Evolutionary conservation across 2,797 vertebrate species (phyloP), one percentile per base, ranked within the genome.

Genomic region (Cephalopachus bancanus): DNA sequence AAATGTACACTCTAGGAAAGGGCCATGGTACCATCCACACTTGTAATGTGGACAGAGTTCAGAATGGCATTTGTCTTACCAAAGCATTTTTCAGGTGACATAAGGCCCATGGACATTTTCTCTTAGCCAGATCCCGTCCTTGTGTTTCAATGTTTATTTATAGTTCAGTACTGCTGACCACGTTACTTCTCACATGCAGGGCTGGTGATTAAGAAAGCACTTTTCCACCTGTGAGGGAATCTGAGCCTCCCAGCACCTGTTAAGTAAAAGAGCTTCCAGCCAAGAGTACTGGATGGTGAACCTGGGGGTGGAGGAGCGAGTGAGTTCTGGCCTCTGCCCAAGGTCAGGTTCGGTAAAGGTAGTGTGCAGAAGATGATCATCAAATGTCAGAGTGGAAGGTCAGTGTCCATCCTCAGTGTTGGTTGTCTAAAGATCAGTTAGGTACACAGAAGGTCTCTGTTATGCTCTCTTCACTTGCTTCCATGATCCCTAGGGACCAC

Each of bases 41-140:
- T 0, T 5, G 0, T 4, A 22, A 17, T 5, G 22, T 28, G 3
- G 20, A 37, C 4, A 2, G 62, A 8, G 26, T 12, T 51, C 91
- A 75, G n/a, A n/a, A 17, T 0, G 14, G 5, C 0, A 0, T 49
- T n/a, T 4, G n/a, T 22, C 60, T 60, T 5, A 10, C 15, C 3
- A 2, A 33, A n/a, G 74, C 30, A 3, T 37, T 51, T 59, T 24
- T 28, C 30, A 7, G 88, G 55, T 24, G 78, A 19, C 20, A 16
- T 10, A 3, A 33, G 72, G 60, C 10, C 55, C 74, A 1, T 0
- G 4, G 33, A 16, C 8, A 55, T 62, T 49, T 71, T 30, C 26
- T 16, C 53, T 24, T 11, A 12, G 26, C 19, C 16, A 3, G 17
- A 26, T 5, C 28, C 26, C 20, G 16, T 75, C 55, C 15, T 24